Evolutionary conservation across 2,113 vertebrate species (phyloP), one percentile per base, ranked within the genome.

Genomic region (Dasypus novemcinctus): DNA sequence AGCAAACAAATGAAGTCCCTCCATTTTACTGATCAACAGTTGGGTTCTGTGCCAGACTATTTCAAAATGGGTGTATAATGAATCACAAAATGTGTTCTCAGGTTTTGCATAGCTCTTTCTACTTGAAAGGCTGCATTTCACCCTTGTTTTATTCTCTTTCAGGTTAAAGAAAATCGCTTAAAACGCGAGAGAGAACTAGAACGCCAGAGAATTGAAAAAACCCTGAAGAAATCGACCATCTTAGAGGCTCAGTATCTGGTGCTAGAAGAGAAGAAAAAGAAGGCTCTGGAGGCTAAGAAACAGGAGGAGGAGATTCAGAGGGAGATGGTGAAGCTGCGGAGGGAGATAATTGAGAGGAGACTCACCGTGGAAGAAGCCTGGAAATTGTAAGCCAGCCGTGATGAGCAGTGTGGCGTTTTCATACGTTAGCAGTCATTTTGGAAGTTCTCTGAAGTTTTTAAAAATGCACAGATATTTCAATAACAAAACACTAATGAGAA

Each of bases 91-190:
- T 96, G 17, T 82, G 11, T 92, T 93, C 41, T 63, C 38, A 52
- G 25, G 54, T 57, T 95, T 91, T 90, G 54, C 49, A 61, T 69
- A 71, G 41, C 36, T 20, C 75, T 36, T 76, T 88, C 72, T 52
- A 21, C 57, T 86, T 89, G 86, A 94, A 84, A 91, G 15, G n/a
- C 68, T 2, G 54, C 87, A 57, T 93, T 94, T 95, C 41, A 92
- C 31, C 52, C 83, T 96, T 86, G 6, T 76, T 15, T 0, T 79
- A 78, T 91, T 97, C 68, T 74, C 91, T 92, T 72, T 38, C 89
- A 99, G 99, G 99, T 99, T 72, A 99, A 98, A 95, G 99, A 99
- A 98, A 99, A 99, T 95, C 98, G 98, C 61, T 79, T 98, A 21
- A 98, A 68, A 95, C 97, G 84, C 87, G 99, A 99, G 74, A 98